phyloP scores from a whole-genome alignment of 2,113 vertebrate species.

The Tragelaphus scriptus region DNA sequence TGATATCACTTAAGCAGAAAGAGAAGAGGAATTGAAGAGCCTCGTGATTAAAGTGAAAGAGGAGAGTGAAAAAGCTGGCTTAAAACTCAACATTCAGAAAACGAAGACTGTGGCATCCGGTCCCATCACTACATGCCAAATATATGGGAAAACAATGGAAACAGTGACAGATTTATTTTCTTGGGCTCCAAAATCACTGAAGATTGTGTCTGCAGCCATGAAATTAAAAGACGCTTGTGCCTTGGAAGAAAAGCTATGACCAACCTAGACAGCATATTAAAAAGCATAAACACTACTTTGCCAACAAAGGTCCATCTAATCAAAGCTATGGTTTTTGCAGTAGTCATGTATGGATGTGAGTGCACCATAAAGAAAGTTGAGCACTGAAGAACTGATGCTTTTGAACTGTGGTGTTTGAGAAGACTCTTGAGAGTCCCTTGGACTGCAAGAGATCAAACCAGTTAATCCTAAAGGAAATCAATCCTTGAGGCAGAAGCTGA shows the following conservation, averaged over 20 bases:
- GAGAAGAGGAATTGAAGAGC: background rate
- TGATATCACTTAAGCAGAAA: background rate
- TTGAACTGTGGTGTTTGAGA: background rate
- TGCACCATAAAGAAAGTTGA: background rate
- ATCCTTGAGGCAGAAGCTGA: background rate
- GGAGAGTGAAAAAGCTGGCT: background rate
- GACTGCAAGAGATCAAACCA: background rate
- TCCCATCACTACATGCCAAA: background rate
- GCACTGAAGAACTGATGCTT: background rate
- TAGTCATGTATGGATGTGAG: background rate
- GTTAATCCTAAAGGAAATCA: background rate
- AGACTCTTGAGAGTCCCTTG: background rate
- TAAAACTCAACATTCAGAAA: background rate
- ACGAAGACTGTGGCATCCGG: background rate
- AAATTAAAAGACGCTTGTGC: rapidly evolving
- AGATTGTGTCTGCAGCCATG: background rate
- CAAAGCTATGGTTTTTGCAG: background rate
- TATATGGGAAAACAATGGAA: background rate
- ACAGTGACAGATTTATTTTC: background rate
- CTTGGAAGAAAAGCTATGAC: background rate
- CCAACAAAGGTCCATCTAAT: background rate
- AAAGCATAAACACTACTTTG: background rate
- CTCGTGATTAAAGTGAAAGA: background rate
- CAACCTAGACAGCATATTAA: background rate
- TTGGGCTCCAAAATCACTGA: background rate